phyloP scores from a whole-genome alignment of 2,888 invertebrate genomes.

The Aquatica leii region DNA sequence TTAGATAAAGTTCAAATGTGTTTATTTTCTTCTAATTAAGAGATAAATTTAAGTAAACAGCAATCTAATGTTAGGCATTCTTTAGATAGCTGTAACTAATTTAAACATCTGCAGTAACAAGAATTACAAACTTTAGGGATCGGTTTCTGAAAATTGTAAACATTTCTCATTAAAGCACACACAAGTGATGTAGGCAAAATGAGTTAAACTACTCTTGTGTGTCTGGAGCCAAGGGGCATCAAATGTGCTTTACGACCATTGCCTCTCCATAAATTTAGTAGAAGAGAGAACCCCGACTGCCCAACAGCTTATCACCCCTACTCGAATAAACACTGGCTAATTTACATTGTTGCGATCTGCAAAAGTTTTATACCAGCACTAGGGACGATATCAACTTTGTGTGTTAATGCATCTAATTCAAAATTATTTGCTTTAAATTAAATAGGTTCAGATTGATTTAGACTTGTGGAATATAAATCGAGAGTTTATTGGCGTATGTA shows the following conservation, averaged over 20 bases:
- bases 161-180: constrained; percentile 29
- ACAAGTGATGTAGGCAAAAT: constrained; percentile 29
- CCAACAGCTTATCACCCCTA: constrained; percentile 54
- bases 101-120: constrained; percentile 3
- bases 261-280: constrained; percentile 50
- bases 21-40: no score
- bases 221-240: constrained; percentile 42
- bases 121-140: constrained; percentile 13
- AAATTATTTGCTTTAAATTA: constrained; percentile 12
- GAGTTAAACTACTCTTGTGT: constrained; percentile 33
- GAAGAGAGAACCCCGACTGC: constrained; percentile 36
- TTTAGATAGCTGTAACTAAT: neutral
- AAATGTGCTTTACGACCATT: constrained; percentile 52
- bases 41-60: no score
- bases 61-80: neutral
- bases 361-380: constrained; percentile 49
- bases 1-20: no score
- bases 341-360: constrained; percentile 57
- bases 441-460: constrained; percentile 7
- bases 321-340: constrained; percentile 57
- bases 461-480: constrained; percentile 11
- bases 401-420: constrained; percentile 17
- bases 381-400: constrained; percentile 49
- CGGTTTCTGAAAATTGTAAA: constrained; percentile 14
- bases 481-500: constrained; percentile 12